Evolutionary conservation across 1,140 invertebrate genomes (phyloP), one percentile per base, ranked within the genome.

Genomic region (Sesamia nonagrioides): DNA sequence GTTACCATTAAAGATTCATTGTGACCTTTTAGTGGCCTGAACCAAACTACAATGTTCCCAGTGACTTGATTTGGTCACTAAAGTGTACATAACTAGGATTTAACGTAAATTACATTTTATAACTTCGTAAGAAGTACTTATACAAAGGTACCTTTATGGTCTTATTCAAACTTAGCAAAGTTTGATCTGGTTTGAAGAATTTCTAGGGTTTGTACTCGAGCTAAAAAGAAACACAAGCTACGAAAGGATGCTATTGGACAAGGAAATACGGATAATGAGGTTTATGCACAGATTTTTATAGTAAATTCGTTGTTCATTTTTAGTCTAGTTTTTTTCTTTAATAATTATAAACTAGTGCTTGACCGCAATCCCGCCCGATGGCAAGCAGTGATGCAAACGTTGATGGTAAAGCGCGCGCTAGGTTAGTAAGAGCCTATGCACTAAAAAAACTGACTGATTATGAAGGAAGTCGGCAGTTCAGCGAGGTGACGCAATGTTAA

Each of bases 1-100:
- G 66, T 77, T 63, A 52, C 17, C 21, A 77, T 80, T 77, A 80
- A 76, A 77, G 77, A 80, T 80, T 77, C 54, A 80, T 77, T 45
- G 33, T 50, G 45, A 52, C 56, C 79, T 72, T 77, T 76, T 76
- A 80, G 54, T 69, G 40, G 40, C 60, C 74, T 58, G 71, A 45
- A 50, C 50, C n/a, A 63, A 48, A 63, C 56, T 58, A 58, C 60
- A 63, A 63, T 63, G 60, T 42, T 63, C n/a, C 37, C 60, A 4
- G 37, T 63, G 60, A 40, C 37, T 63, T 42, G 60, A 7, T 68
- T 68, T 50, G 17, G 50, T 68, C 18, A 50, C 18, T 21, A 9
- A 50, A 27, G 6, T 27, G 42, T 68, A 27, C 42, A n/a, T 11
- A 61, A 1, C 27, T 3, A 33, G 27, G 13, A 58, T 58, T 58